Evolutionary conservation across 2,888 invertebrate genomes (phyloP).

Genomic region (Tipula confusa): DNA sequence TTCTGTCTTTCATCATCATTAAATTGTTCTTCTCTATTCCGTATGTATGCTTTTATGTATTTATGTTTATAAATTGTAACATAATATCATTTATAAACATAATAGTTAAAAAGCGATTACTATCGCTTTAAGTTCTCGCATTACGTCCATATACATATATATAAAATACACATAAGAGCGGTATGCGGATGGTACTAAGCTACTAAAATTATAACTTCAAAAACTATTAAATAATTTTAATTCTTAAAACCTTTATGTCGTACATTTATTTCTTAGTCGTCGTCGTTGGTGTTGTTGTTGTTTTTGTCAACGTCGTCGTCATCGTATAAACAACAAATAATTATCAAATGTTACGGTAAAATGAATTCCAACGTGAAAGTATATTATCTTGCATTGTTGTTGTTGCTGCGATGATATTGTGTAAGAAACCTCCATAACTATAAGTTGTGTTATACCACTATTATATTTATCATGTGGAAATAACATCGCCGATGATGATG

Average conservation of each 20-base stretch:
- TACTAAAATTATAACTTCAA: background rate
- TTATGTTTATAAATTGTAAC: background rate
- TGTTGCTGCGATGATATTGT: background rate
- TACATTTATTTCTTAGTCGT: background rate
- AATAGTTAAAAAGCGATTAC: slow-evolving; percentile 6
- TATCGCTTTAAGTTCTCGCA: background rate
- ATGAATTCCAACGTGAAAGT: slow-evolving; percentile 12
- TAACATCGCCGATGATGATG: no score
- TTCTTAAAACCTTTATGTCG: background rate
- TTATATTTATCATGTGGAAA: no score
- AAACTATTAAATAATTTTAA: background rate
- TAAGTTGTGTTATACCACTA: background rate
- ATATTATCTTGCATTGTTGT: background rate
- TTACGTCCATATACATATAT: background rate
- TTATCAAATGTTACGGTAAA: slow-evolving; percentile 25
- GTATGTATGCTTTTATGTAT: background rate
- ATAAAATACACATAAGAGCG: background rate
- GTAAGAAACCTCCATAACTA: background rate
- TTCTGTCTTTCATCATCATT: slow-evolving; percentile 12
- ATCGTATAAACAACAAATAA: background rate
- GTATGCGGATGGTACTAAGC: background rate
- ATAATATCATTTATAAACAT: background rate
- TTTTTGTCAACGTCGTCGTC: no score
- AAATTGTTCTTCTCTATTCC: background rate
- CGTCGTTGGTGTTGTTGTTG: no score